A percentile compares a stretch with the other conserved stretches of the same genome.
Conservation (phyloP, 2,797 vertebrate genomes). For the Mareca penelope region DNA sequence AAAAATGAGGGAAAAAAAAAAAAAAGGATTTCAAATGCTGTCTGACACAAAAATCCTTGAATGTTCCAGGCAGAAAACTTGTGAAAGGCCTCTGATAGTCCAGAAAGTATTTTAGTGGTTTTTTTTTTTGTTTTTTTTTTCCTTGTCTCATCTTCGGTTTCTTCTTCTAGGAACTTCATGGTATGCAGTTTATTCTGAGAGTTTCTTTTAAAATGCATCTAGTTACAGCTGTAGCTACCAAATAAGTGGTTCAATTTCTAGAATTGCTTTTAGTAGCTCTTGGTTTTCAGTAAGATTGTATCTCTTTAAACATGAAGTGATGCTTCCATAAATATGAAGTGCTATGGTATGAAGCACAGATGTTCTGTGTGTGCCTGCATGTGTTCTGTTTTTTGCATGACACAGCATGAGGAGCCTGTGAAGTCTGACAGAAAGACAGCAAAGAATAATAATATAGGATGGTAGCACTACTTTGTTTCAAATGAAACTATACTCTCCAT, state of each 20-base stretch:
- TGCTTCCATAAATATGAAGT: background rate
- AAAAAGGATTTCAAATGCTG: background rate
- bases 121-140: background rate
- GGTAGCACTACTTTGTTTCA: background rate
- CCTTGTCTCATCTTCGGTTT: background rate
- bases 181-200: background rate
- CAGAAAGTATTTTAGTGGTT: background rate
- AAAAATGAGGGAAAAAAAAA: no score
- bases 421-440: background rate
- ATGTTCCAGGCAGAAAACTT: background rate
- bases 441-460: background rate
- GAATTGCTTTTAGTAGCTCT: background rate
- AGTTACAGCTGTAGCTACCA: background rate
- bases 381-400: conserved; percentile 18
- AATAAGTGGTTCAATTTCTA: fast-evolving
- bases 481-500: background rate
- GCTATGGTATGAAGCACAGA: conserved; percentile 13
- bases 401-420: background rate
- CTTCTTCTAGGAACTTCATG: background rate
- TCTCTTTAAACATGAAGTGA: conserved; percentile 7
- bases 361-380: conserved; percentile 1
- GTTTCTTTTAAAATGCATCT: background rate
- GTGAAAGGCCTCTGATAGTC: background rate
- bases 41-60: background rate
- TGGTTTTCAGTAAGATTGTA: background rate